Conservation (phyloP, 2,888 invertebrate genomes). For the Trachelus iudaicus region DNA sequence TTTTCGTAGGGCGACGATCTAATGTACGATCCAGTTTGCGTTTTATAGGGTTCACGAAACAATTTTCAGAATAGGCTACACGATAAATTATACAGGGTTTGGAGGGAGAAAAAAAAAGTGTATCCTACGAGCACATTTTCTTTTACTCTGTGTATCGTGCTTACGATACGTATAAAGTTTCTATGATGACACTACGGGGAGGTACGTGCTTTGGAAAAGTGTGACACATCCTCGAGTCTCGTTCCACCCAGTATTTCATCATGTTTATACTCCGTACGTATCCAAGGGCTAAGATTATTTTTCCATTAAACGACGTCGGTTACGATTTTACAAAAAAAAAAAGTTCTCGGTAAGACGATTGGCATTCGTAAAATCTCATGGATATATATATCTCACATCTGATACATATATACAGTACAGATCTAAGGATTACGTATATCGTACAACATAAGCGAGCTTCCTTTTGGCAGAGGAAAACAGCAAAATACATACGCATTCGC, state of each 20-base stretch:
- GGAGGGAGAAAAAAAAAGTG: constrained; percentile 29
- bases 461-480: constrained; percentile 1
- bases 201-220: background rate
- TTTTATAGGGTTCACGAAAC: constrained; percentile 44
- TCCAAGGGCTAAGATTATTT: background rate
- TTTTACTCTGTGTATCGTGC: constrained; percentile 32
- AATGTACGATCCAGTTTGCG: constrained; percentile 13
- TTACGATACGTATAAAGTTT: constrained; percentile 38
- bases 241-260: background rate
- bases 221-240: background rate
- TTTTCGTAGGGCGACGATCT: background rate
- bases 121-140: constrained; percentile 42
- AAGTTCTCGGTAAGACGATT: background rate
- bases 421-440: background rate
- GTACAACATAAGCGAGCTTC: background rate
- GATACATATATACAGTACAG: too few species aligned
- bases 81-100: constrained; percentile 40
- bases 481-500: background rate
- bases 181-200: background rate
- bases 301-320: background rate
- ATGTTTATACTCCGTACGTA: background rate
- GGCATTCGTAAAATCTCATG: background rate
- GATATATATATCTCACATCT: too few species aligned
- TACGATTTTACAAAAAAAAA: background rate
- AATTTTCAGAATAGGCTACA: constrained; percentile 42